phyloP scores from a whole-genome alignment of 2,797 vertebrate species.

The Alfaro cultratus region DNA sequence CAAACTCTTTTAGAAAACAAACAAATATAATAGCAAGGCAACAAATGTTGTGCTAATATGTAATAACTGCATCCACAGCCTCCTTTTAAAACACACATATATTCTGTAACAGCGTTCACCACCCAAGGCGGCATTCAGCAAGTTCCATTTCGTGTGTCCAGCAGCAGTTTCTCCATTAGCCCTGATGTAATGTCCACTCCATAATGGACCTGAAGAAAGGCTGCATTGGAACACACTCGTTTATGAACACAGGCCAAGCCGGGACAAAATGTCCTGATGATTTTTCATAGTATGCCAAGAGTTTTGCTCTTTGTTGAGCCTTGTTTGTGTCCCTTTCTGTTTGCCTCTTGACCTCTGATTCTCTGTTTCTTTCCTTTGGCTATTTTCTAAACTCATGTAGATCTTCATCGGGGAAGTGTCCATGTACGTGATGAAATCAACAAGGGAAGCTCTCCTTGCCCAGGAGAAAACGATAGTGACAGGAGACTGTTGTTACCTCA shows the following conservation, averaged over 20 bases:
- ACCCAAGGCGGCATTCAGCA: conserved; percentile 42
- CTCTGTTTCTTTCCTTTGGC: neutral
- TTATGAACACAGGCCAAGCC: conserved; percentile 42
- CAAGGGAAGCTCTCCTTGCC: conserved; percentile 89
- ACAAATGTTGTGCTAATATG: conserved; percentile 13
- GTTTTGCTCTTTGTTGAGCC: neutral
- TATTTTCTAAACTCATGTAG: conserved; percentile 62
- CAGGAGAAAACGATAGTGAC: conserved; percentile 98
- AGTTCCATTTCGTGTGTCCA: conserved; percentile 63
- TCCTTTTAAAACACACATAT: conserved; percentile 23
- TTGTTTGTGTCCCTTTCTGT: neutral
- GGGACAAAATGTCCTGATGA: conserved; percentile 31
- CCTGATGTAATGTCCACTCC: conserved; percentile 63
- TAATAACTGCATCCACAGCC: conserved; percentile 14
- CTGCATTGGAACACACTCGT: conserved; percentile 51
- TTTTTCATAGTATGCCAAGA: conserved; percentile 19
- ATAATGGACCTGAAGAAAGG: conserved; percentile 62
- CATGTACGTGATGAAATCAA: conserved; percentile 97
- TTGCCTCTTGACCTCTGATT: conserved; percentile 76
- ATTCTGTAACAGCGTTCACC: conserved; percentile 28
- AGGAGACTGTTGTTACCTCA: conserved; percentile 97
- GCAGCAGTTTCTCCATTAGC: conserved; percentile 70
- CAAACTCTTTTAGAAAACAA: conserved; percentile 27
- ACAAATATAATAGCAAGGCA: conserved; percentile 23
- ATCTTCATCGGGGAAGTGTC: conserved; percentile 97